Percentiles rank a stretch among this genome's conserved stretches.
These are phyloP conservation scores for Acipenser oxyrinchus DNA, from an alignment of 2,797 vertebrate species.

Conservation along the genomic window DNA sequence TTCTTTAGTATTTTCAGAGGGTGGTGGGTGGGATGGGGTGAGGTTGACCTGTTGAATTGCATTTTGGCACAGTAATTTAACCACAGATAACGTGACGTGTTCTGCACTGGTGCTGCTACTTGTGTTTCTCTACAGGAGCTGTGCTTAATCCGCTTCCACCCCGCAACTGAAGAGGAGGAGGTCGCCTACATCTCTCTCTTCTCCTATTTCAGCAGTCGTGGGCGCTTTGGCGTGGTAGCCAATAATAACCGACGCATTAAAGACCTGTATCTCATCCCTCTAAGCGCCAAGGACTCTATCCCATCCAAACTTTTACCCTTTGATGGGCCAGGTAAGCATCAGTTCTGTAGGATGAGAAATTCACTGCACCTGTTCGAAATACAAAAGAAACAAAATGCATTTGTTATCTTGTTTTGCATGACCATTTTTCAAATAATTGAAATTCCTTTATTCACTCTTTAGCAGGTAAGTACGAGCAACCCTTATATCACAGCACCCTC, in stretches of 20 bases:
- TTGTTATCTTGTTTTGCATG: too few species aligned
- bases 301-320: conserved; percentile 87
- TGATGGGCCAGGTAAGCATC: conserved; percentile 91
- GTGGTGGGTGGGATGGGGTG: too few species aligned
- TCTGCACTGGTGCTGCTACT: neutral
- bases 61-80: too few species aligned
- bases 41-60: too few species aligned
- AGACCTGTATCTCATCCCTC: conserved; percentile 93
- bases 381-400: neutral
- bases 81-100: neutral
- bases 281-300: conserved; percentile 82
- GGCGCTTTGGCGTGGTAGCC: conserved; percentile 91
- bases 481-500: too few species aligned
- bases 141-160: conserved; percentile 92
- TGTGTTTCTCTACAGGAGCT: conserved; percentile 68
- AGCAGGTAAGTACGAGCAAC: too few species aligned
- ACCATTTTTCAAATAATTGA: too few species aligned
- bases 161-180: conserved; percentile 92
- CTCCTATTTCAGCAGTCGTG: conserved; percentile 97
- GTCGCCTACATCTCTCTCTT: conserved; percentile 96
- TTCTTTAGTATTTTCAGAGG: too few species aligned
- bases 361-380: neutral
- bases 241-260: conserved; percentile 87
- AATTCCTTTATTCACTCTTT: neutral
- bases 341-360: conserved; percentile 1